Percentiles rank a stretch among this genome's conserved stretches.
Conservation (phyloP, 2,888 invertebrate species). For the Lagria hirta region DNA sequence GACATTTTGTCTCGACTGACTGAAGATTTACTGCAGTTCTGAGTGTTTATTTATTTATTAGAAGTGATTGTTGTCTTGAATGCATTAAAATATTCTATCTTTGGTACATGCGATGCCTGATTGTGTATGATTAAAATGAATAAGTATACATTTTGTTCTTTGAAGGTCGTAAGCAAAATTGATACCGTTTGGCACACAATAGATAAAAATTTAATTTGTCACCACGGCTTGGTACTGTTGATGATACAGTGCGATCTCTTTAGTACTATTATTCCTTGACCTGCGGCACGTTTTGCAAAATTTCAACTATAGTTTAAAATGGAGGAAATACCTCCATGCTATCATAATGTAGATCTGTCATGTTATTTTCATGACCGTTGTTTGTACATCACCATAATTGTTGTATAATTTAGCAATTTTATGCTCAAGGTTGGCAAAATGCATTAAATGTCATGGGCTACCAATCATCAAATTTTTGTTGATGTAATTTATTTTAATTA, state of each 20-base stretch:
- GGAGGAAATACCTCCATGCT: too few species aligned
- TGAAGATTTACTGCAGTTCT: too few species aligned
- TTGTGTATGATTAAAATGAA: constrained; percentile 11
- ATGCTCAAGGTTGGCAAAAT: too few species aligned
- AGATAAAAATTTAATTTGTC: background rate
- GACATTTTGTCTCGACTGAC: constrained; percentile 3
- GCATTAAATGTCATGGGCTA: too few species aligned
- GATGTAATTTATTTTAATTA: too few species aligned
- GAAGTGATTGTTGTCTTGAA: constrained; percentile 3
- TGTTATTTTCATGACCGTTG: too few species aligned
- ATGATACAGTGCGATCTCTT: constrained; percentile 1
- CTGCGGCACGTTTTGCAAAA: background rate
- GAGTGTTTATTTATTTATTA: constrained; percentile 7
- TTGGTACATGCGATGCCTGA: constrained; percentile 8
- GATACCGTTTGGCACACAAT: background rate
- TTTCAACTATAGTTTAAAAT: too few species aligned
- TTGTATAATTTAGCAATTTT: too few species aligned
- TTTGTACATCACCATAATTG: too few species aligned
- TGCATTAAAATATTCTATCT: constrained; percentile 5
- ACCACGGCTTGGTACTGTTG: background rate
- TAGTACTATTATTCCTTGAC: background rate
- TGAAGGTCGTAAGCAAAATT: constrained; percentile 3
- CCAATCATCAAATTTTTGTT: too few species aligned
- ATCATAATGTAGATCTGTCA: too few species aligned
- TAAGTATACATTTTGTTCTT: constrained; percentile 1